Evolutionary conservation across 2,113 vertebrate species (phyloP).

Genomic region (Lampris incognitus): DNA sequence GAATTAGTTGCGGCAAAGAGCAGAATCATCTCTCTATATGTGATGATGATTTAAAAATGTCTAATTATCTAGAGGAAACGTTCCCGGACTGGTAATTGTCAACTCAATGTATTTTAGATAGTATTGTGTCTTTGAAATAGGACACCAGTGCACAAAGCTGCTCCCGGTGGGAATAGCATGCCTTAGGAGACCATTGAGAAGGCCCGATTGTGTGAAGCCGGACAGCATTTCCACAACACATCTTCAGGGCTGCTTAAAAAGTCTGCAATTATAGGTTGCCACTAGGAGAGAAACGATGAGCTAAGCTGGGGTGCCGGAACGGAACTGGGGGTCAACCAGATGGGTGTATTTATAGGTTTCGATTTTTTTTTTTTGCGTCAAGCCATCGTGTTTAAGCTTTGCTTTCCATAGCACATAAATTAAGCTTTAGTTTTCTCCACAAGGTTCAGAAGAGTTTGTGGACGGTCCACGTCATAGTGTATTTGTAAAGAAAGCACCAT

Average conservation of each 20-base stretch:
- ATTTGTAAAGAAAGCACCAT: no score
- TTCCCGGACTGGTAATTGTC: slow-evolving; percentile 35
- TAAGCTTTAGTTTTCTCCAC: slow-evolving; percentile 7
- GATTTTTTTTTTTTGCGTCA: slow-evolving; percentile 37
- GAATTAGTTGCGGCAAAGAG: not conserved
- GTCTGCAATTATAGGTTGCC: slow-evolving; percentile 75
- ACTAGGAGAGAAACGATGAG: slow-evolving; percentile 62
- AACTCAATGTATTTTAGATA: slow-evolving; percentile 44
- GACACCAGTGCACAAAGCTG: slow-evolving; percentile 44
- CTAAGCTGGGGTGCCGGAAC: slow-evolving; percentile 61
- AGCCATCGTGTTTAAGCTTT: not conserved
- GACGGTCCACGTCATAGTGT: no score
- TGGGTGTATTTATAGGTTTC: slow-evolving; percentile 42
- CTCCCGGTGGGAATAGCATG: slow-evolving; percentile 28
- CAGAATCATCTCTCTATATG: not conserved
- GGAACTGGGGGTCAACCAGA: not conserved
- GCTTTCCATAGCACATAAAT: slow-evolving; percentile 25
- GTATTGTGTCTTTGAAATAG: slow-evolving; percentile 61
- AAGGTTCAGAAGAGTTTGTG: not conserved
- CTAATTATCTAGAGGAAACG: slow-evolving; percentile 16
- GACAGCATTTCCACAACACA: slow-evolving; percentile 70
- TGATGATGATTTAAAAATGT: not conserved
- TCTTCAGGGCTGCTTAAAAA: slow-evolving; percentile 74
- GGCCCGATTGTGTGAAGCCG: slow-evolving; percentile 63
- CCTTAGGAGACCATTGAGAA: slow-evolving; percentile 53